Conservation (phyloP, 1,140 invertebrate species). For the Dreissena polymorpha region DNA sequence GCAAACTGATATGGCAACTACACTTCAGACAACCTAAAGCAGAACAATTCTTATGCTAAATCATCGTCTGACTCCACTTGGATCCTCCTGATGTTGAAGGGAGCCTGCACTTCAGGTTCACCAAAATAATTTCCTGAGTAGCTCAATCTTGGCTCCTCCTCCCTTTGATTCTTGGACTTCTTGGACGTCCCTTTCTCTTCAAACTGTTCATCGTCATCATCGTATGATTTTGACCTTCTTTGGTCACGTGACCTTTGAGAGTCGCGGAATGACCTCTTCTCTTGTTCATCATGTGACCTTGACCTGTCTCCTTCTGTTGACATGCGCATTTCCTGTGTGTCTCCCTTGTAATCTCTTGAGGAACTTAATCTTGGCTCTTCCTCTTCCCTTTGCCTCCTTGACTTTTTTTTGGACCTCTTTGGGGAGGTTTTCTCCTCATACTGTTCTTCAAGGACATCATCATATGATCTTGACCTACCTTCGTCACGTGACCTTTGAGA, state of each 20-base stretch:
- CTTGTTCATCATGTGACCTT: neutral
- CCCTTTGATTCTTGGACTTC: neutral
- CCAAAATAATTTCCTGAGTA: neutral
- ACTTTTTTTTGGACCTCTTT: neutral
- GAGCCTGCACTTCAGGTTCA: neutral
- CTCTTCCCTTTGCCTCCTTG: neutral
- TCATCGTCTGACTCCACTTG: slow-evolving; percentile 47
- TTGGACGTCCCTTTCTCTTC: slow-evolving; percentile 9
- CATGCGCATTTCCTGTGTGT: neutral
- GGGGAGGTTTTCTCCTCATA: neutral
- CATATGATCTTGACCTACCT: slow-evolving; percentile 9
- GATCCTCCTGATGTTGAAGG: slow-evolving; percentile 19
- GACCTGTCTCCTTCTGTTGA: neutral
- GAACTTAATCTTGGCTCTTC: neutral
- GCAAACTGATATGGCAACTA: too few species aligned
- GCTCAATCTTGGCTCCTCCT: neutral
- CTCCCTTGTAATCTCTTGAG: neutral
- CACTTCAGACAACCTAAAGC: too few species aligned
- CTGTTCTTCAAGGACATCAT: neutral
- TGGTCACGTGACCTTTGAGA: neutral
- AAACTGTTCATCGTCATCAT: neutral
- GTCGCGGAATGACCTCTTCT: slow-evolving; percentile 13
- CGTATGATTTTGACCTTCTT: slow-evolving; percentile 7
- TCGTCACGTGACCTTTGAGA: slow-evolving; percentile 6
- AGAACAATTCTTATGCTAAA: slow-evolving; percentile 13